Conservation (phyloP, 2,113 vertebrate species). For the Rhadina sibilatrix region DNA sequence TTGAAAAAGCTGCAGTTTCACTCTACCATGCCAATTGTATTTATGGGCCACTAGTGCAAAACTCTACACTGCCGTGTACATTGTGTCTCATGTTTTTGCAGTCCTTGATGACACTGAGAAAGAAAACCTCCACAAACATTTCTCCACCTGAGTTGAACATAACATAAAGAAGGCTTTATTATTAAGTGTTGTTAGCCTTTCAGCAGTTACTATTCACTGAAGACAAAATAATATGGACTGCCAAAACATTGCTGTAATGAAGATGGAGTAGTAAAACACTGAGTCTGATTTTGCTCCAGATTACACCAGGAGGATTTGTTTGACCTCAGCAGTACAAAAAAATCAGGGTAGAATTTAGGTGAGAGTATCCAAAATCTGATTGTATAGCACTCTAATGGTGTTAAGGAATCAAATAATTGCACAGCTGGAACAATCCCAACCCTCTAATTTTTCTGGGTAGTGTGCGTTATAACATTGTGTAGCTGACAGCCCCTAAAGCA, state of each 20-base stretch:
- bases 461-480: not conserved
- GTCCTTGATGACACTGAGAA: not conserved
- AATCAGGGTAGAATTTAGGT: not conserved
- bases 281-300: not conserved
- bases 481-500: rapidly evolving
- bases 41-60: not conserved
- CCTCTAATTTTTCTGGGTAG: not conserved
- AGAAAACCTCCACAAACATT: not conserved
- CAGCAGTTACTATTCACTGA: not conserved
- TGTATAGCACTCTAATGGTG: not conserved
- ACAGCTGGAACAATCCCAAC: not conserved
- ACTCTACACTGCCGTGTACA: not conserved
- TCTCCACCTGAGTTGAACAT: not conserved
- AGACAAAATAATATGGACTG: not conserved
- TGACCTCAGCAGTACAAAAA: not conserved
- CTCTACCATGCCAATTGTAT: not conserved
- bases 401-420: not conserved
- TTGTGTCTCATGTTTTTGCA: rapidly evolving
- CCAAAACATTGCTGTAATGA: not conserved
- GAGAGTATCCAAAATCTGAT: not conserved
- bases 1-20: not conserved
- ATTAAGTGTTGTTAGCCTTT: not conserved
- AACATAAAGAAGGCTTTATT: not conserved
- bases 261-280: not conserved
- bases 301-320: not conserved